phyloP scores from a whole-genome alignment of 2,888 invertebrate species.

The Rhodophaea formosa region DNA sequence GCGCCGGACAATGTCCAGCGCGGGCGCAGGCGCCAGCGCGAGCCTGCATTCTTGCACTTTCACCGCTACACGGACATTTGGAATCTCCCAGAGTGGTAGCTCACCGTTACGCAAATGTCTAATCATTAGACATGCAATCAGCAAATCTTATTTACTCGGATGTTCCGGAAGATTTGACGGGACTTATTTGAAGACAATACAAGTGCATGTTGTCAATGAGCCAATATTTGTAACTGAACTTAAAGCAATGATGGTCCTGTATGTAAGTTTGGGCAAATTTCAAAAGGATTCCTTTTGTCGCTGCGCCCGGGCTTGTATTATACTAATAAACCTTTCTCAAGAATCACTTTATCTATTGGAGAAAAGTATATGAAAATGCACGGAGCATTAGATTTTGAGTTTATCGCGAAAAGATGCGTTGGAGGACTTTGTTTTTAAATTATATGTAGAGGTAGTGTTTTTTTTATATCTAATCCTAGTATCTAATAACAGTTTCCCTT shows the following conservation, averaged over 20 bases:
- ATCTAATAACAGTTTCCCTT: background rate
- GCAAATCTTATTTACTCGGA: slow-evolving; percentile 6
- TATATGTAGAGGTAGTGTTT: no score
- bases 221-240: background rate
- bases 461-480: no score
- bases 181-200: background rate
- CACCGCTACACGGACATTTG: slow-evolving; percentile 46
- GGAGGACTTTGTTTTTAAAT: no score
- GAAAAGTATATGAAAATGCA: no score
- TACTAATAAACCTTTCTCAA: no score
- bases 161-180: background rate
- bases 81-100: slow-evolving; percentile 35
- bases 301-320: no score
- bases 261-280: background rate
- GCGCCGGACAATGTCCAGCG: background rate
- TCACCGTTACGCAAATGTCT: slow-evolving; percentile 49
- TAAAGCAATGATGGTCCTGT: background rate
- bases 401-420: no score
- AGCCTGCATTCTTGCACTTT: slow-evolving; percentile 65
- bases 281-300: background rate
- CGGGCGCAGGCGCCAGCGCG: slow-evolving; percentile 22
- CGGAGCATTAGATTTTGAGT: no score
- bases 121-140: slow-evolving; percentile 33
- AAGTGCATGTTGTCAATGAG: background rate
- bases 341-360: no score